A percentile compares a stretch with the other conserved stretches of the same genome.
These are phyloP conservation scores for Spinus pinus DNA, from an alignment of 2,797 vertebrate genomes.

Conservation along the genomic window DNA sequence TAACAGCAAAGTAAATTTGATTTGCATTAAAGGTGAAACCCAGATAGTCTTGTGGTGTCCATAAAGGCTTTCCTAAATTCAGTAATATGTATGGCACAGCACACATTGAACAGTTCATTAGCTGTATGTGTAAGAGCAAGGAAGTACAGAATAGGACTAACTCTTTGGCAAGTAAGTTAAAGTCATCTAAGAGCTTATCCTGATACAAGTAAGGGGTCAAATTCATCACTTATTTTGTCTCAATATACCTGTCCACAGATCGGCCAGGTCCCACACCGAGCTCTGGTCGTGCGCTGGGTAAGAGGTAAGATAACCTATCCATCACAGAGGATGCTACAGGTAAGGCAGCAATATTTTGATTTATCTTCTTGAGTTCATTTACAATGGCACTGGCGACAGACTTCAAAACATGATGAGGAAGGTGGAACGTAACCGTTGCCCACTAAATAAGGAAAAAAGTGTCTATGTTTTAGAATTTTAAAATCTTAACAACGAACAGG, in stretches of 20 bases:
- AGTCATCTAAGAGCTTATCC: neutral
- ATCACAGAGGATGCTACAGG: constrained; percentile 98
- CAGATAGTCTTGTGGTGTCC: neutral
- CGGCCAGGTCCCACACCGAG: constrained; percentile 96
- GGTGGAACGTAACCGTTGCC: constrained; percentile 97
- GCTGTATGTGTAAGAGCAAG: neutral
- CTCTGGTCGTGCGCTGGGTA: constrained; percentile 94
- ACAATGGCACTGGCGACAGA: constrained; percentile 92
- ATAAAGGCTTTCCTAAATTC: neutral
- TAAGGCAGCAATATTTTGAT: constrained; percentile 98
- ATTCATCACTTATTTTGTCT: neutral
- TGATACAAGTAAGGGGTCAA: neutral
- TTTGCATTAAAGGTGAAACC: neutral
- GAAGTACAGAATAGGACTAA: neutral
- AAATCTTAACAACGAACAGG: neutral
- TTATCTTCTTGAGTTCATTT: constrained; percentile 98
- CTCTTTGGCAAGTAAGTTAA: neutral
- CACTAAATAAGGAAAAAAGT: constrained; percentile 78
- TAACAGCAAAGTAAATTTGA: neutral
- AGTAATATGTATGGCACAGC: neutral
- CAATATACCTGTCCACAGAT: constrained; percentile 91
- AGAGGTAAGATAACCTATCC: constrained; percentile 99
- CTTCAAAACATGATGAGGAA: constrained; percentile 96
- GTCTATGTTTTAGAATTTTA: neutral
- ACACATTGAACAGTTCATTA: neutral